Evolutionary conservation across 2,888 invertebrate genomes (phyloP), one percentile per base, ranked within the genome.

Genomic region (Craniophora ligustri): DNA sequence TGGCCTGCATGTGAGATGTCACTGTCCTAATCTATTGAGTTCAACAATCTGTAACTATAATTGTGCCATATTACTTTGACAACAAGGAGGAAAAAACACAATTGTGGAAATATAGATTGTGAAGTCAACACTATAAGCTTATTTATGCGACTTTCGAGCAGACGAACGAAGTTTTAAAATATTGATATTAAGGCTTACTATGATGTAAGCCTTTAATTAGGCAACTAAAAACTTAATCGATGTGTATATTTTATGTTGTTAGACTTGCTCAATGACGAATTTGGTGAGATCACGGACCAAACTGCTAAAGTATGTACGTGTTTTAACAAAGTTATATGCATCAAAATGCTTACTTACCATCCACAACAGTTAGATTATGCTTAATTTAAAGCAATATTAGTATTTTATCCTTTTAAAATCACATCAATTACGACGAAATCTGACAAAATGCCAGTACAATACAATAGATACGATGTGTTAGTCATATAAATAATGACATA

Each of bases 251-350:
- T 39, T 23, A 21, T 18, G 26, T 53, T 55, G 40, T 46, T 56
- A 54, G 30, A 64, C 55, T 44, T 53, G 48, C 19, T 14, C 53
- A 62, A 62, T 72, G 67, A 69, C 76, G 51, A 71, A 60, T 55
- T 48, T 15, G 45, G 65, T 76, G 78, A 72, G 76, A 74, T 78
- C 76, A 76, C 40, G 35, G 34, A 53, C 56, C 32, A 67, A 74
- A 67, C 50, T 60, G 57, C 45, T 23, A 40, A 32, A 36, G 39
- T 57, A 51, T 55, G 50, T 26, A 32, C 21, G 19, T 36, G 7
- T 11, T 46, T 14, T 11, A 34, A 14, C 2, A 6, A 21, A 49
- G 16, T 42, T 38, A 16, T 16, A 13, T 30, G 11, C 30, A 31
- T 36, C 14, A 48, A 28, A 30, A 60, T 13, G 6, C 2, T 28